These are phyloP conservation scores for Galeopsomyia nigrocyanea DNA, from an alignment of 2,888 invertebrate species.

Conservation along the genomic window DNA sequence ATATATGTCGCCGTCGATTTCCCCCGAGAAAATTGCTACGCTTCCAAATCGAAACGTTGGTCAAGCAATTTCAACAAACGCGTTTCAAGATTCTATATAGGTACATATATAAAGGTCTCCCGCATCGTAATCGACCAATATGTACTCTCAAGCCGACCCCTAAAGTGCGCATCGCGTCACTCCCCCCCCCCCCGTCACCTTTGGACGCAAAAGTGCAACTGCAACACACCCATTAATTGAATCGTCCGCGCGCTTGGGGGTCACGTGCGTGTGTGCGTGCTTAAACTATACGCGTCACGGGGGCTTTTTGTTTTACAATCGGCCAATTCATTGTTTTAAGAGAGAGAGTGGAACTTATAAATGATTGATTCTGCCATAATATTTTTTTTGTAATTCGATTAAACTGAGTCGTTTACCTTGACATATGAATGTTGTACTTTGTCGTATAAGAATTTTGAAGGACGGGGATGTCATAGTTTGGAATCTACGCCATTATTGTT, in stretches of 20 bases:
- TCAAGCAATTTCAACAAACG: too few species aligned
- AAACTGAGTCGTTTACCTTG: too few species aligned
- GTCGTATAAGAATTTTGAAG: too few species aligned
- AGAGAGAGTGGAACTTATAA: too few species aligned
- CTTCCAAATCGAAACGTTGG: conserved; percentile 21
- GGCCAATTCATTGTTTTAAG: conserved; percentile 6
- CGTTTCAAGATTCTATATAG: too few species aligned
- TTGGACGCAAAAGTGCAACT: conserved; percentile 21
- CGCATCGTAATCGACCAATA: conserved; percentile 57
- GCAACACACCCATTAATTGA: conserved; percentile 53
- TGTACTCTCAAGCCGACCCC: conserved; percentile 49
- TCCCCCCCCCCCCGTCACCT: conserved; percentile 16
- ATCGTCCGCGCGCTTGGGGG: conserved; percentile 50
- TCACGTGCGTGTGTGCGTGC: neutral
- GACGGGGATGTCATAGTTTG: too few species aligned
- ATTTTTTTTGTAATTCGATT: too few species aligned
- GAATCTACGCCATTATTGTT: too few species aligned
- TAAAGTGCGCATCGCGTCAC: conserved; percentile 38
- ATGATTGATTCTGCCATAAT: neutral
- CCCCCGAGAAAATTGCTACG: too few species aligned
- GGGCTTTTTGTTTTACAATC: conserved; percentile 22
- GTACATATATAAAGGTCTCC: too few species aligned
- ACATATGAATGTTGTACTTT: too few species aligned
- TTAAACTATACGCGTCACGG: neutral
- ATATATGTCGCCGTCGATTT: too few species aligned